phyloP scores from a whole-genome alignment of 2,888 invertebrate genomes.

The Pristionchus exspectatus region DNA sequence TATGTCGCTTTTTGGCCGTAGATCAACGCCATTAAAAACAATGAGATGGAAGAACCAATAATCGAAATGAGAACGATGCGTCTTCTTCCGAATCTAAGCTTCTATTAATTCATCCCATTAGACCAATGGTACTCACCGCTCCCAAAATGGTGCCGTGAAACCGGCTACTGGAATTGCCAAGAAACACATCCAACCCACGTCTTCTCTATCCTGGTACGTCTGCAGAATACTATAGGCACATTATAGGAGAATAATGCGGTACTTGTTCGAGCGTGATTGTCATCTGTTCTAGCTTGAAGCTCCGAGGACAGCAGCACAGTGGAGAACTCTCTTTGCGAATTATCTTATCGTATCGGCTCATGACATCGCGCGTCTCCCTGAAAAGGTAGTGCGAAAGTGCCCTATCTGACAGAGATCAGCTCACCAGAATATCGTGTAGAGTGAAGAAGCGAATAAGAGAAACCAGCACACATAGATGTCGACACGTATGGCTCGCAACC shows the following conservation, averaged over 20 bases:
- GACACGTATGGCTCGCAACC: not conserved
- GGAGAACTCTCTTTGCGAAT: not conserved
- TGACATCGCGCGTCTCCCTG: not conserved
- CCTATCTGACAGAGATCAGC: not conserved
- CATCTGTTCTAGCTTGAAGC: not conserved
- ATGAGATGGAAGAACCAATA: not conserved
- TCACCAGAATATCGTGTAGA: not conserved
- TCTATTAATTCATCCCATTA: not conserved
- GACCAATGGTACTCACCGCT: not conserved
- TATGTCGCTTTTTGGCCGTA: not conserved
- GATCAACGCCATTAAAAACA: not conserved
- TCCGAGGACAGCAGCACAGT: not conserved
- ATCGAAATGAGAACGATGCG: not conserved
- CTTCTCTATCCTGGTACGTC: not conserved
- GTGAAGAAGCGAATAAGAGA: not conserved
- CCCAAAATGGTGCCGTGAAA: not conserved
- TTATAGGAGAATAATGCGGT: no score
- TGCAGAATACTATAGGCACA: not conserved
- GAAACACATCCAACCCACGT: not conserved
- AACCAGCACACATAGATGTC: not conserved
- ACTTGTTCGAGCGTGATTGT: not conserved
- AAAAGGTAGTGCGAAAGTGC: not conserved
- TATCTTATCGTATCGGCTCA: not conserved
- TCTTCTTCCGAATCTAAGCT: not conserved
- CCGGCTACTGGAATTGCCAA: not conserved